These are phyloP conservation scores for Drosophila sturtevanti DNA, from an alignment of 1,140 invertebrate genomes.

Conservation along the genomic window DNA sequence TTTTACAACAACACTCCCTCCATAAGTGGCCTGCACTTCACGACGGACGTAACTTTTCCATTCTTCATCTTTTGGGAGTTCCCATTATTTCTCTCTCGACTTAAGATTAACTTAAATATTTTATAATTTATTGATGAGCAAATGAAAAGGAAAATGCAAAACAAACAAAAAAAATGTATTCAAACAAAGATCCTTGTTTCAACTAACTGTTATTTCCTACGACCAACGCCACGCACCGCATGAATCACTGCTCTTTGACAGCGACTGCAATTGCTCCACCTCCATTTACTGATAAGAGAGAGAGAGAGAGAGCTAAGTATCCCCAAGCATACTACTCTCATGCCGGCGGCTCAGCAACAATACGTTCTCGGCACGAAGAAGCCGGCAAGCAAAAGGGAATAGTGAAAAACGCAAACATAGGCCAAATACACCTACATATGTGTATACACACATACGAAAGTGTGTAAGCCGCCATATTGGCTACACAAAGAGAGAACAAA, in stretches of 20 bases:
- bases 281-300: conserved; percentile 4
- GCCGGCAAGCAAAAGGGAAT: conserved; percentile 74
- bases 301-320: background rate
- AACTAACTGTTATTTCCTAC: background rate
- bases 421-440: conserved; percentile 44
- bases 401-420: conserved; percentile 49
- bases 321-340: conserved; percentile 32
- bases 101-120: conserved; percentile 70
- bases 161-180: conserved; percentile 19
- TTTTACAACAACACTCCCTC: conserved; percentile 13
- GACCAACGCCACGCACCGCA: background rate
- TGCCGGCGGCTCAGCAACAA: conserved; percentile 55
- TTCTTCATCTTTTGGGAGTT: background rate
- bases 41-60: background rate
- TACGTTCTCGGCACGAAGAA: conserved; percentile 33
- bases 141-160: conserved; percentile 31
- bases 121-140: conserved; percentile 52
- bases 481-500: conserved; percentile 65
- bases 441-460: conserved; percentile 22
- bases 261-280: background rate
- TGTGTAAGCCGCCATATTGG: conserved; percentile 67
- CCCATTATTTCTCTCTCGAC: conserved; percentile 24
- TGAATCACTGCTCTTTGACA: conserved; percentile 2
- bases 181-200: background rate
- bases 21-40: background rate